Evolutionary conservation across 2,888 invertebrate species (phyloP), one percentile per base, ranked within the genome.

Genomic region (Synergus itoensis): DNA sequence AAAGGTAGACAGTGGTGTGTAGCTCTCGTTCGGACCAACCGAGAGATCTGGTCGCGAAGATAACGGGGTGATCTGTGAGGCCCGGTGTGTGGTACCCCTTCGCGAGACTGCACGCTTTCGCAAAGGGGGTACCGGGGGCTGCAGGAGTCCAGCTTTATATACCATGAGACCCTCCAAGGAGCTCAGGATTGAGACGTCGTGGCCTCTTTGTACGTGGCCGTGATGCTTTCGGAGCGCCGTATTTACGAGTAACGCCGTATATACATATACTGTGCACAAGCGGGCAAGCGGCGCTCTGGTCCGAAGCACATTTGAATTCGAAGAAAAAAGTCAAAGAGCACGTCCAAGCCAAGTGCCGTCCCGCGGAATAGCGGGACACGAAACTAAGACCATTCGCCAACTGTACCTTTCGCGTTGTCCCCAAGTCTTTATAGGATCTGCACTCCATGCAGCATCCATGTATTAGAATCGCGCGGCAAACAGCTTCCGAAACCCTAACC

Each of bases 11-110:
- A 80, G 81, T 84, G 87, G 83, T 87, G 87, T 84, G 84, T 83
- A 81, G 81, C 80, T 82, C 84, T 83, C 78, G 83, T 82, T 83
- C 82, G 85, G 85, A 83, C 85, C 87, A 89, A 88, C 87, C 83
- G 84, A 87, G 84, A 91, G 91, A 91, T 91, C 91, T 89, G 87
- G 84, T 81, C 87, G 87, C 81, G 80, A 80, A 91, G 92, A 92
- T 92, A 92, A 90, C 91, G 88, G 88, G 89, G 90, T 92, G 92
- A 92, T 92, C 92, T 92, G 92, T 91, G 92, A 91, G 91, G 90
- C 92, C 92, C 90, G 90, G 90, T 92, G 92, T 92, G 92, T 92
- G 92, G 92, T 91, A 91, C 89, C 89, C 90, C 76, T 77, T 78
- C 82, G 81, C 81, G 82, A 81, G 78, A 67, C 80, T 83, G 80